Conservation (phyloP, 2,113 vertebrate genomes). For the Lepisosteus osseus region DNA sequence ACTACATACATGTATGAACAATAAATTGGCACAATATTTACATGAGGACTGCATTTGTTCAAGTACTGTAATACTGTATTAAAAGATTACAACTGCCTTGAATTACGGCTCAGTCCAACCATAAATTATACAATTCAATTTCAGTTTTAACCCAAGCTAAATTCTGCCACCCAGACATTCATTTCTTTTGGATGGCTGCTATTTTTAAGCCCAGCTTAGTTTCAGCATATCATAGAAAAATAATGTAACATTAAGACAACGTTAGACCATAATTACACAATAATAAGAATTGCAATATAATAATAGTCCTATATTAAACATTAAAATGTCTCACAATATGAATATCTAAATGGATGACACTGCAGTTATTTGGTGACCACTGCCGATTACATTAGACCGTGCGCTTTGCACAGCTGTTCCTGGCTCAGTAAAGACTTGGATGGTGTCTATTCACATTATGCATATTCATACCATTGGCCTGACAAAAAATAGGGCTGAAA, state of each 20-base stretch:
- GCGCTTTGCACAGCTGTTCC: slow-evolving; percentile 42
- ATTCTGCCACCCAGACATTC: slow-evolving; percentile 73
- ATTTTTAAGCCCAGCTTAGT: slow-evolving; percentile 73
- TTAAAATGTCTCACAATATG: slow-evolving; percentile 92
- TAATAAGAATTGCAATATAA: slow-evolving; percentile 80
- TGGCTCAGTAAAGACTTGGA: slow-evolving; percentile 39
- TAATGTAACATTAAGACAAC: slow-evolving; percentile 96
- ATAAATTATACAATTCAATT: slow-evolving; percentile 73
- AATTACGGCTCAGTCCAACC: slow-evolving; percentile 80
- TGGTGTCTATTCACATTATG: slow-evolving; percentile 67
- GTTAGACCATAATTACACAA: slow-evolving; percentile 83
- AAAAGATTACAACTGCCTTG: slow-evolving; percentile 87
- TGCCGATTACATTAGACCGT: slow-evolving; percentile 32
- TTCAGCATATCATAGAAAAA: slow-evolving; percentile 88
- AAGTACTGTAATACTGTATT: slow-evolving; percentile 92
- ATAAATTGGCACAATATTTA: slow-evolving; percentile 97
- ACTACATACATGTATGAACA: slow-evolving; percentile 94
- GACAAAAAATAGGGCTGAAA: slow-evolving; percentile 41
- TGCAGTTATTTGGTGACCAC: slow-evolving; percentile 42
- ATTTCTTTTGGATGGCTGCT: slow-evolving; percentile 67
- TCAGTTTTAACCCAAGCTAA: slow-evolving; percentile 76
- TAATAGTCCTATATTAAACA: slow-evolving; percentile 92
- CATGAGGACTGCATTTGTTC: slow-evolving; percentile 80
- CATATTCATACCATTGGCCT: slow-evolving; percentile 60
- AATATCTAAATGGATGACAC: slow-evolving; percentile 72